These are phyloP conservation scores for Micronycteris hirsuta DNA, from an alignment of 2,113 vertebrate genomes.

Conservation along the genomic window DNA sequence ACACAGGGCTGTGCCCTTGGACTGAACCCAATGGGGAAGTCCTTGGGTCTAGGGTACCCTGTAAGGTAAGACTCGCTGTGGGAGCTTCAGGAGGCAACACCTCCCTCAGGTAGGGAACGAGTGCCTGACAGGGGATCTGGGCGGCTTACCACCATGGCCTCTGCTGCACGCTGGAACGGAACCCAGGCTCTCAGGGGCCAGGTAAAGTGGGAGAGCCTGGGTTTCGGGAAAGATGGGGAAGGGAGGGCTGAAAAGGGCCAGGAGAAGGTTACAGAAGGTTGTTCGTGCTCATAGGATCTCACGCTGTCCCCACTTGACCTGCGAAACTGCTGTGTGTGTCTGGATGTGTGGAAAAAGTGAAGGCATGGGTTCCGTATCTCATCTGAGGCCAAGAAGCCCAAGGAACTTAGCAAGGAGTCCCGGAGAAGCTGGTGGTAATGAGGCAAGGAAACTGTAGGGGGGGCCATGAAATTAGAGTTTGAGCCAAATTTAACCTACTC, in stretches of 20 bases:
- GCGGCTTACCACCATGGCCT: accelerated
- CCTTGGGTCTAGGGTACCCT: not conserved
- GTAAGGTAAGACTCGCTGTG: not conserved
- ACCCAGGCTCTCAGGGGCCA: not conserved
- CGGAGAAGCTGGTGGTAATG: not conserved
- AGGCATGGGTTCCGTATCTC: not conserved
- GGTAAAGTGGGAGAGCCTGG: not conserved
- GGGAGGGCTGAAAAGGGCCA: not conserved
- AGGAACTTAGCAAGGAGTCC: not conserved
- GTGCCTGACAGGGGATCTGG: not conserved
- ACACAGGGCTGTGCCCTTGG: not conserved
- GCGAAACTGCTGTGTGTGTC: not conserved
- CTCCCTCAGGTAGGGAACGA: accelerated
- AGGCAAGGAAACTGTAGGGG: not conserved
- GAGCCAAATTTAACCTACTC: not conserved
- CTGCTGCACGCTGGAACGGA: not conserved
- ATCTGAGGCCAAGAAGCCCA: not conserved
- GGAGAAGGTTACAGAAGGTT: not conserved
- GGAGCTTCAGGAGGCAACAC: not conserved
- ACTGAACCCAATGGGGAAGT: not conserved
- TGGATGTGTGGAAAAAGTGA: not conserved
- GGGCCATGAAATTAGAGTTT: not conserved
- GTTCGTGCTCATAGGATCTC: not conserved
- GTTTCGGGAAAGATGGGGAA: not conserved
- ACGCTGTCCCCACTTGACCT: not conserved